These are phyloP conservation scores for Pyrochroa serraticornis DNA, from an alignment of 2,888 invertebrate species.

Conservation along the genomic window DNA sequence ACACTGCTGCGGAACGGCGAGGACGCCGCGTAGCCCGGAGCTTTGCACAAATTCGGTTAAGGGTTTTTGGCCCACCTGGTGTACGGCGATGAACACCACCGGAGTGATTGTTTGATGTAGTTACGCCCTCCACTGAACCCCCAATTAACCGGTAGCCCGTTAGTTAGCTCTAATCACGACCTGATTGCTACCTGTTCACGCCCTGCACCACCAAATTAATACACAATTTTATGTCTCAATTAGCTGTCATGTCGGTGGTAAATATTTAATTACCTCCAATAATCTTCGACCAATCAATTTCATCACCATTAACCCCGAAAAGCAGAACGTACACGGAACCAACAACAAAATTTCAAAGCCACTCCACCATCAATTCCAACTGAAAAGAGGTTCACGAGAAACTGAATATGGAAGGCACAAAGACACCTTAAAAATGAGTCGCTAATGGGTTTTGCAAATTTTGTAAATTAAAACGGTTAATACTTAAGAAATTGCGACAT, in stretches of 20 bases:
- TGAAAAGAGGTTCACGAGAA: too few species aligned
- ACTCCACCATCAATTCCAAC: too few species aligned
- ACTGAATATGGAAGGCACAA: too few species aligned
- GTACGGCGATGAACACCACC: slow-evolving; percentile 25
- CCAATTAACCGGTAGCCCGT: slow-evolving; percentile 58
- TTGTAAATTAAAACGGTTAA: too few species aligned
- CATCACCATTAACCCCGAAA: too few species aligned
- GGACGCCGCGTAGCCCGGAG: too few species aligned
- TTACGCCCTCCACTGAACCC: slow-evolving; percentile 57
- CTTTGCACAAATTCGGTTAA: slow-evolving; percentile 12
- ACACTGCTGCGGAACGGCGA: too few species aligned
- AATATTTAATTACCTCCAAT: slow-evolving; percentile 17
- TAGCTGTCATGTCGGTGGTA: slow-evolving; percentile 16
- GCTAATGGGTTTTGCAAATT: too few species aligned
- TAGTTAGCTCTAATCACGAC: slow-evolving; percentile 56
- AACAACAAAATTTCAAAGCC: too few species aligned
- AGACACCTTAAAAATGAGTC: too few species aligned
- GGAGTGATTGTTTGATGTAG: slow-evolving; percentile 55
- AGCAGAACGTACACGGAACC: too few species aligned
- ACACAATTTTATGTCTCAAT: slow-evolving; percentile 48
- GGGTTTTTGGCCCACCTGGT: slow-evolving; percentile 22
- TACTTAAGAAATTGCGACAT: too few species aligned
- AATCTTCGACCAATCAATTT: background rate
- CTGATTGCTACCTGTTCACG: slow-evolving; percentile 58
- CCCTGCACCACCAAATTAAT: slow-evolving; percentile 53